Base-by-base conservation (phyloP, 1,140 invertebrate genomes). In the Drosophila grimshawi region DNA sequence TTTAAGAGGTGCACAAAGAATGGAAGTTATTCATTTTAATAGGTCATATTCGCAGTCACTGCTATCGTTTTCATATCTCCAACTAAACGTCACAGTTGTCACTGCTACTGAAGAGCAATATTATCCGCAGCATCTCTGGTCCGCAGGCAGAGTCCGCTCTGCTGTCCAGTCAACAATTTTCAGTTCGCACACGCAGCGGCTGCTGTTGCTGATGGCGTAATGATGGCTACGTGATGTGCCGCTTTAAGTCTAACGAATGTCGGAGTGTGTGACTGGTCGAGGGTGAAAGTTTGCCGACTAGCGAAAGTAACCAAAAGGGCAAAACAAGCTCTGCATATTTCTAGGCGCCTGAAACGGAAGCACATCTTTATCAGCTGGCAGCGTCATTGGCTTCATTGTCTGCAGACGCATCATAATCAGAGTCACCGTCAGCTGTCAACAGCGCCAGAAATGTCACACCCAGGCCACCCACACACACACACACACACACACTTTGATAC, bases 331-430 rank as follows among this genome's bases (percentile, higher is more conserved):
- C 76, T 79, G 80, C 82, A 77, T 86, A 86, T 76, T 86, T 86
- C 79, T 68, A 77, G 65, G 53, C 68, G 64, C 64, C 51, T 11
- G 37, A 37, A 74, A 48, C 75, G 85, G 83, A 86, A 80, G 76
- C 80, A 88, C 83, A 88, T 88, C 85, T 88, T 89, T 88, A 88
- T 88, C 83, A 88, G 83, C 76, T 69, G 51, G 62, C 49, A 48
- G 53, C 70, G 64, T 81, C 71, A 69, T 69, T 73, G 80, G 49
- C 72, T 65, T 69, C 57, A 72, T 70, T 68, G 60, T 65, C 62
- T 67, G 69, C 59, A 72, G 51, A n/a, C 75, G 73, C 76, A 76
- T 57, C 76, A 76, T 78, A 78, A 78, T 78, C 76, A 76, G 11
- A 52, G 56, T 45, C 70, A 46, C 27, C 65, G 37, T 11, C 49